These are phyloP conservation scores for Sebastes kiyomatsui DNA, from an alignment of 2,797 vertebrate species.

Conservation along the genomic window DNA sequence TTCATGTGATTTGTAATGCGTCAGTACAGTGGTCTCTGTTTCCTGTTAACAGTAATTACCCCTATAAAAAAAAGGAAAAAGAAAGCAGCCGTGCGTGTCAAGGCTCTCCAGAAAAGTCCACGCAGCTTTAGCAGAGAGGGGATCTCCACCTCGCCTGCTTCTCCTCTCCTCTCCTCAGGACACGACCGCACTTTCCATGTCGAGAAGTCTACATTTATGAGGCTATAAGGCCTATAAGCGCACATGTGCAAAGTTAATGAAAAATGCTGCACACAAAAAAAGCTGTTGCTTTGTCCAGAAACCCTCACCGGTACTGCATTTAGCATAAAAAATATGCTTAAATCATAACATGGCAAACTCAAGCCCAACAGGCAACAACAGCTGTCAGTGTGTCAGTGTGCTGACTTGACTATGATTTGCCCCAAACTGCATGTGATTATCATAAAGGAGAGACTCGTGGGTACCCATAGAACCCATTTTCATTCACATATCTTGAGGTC, in stretches of 20 bases:
- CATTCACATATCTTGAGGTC: no score
- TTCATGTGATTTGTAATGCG: slow-evolving; percentile 77
- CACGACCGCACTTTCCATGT: slow-evolving; percentile 45
- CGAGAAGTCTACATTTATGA: slow-evolving; percentile 17
- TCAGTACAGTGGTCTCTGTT: slow-evolving; percentile 78
- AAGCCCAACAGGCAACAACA: no score
- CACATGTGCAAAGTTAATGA: slow-evolving; percentile 1
- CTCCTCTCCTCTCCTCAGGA: slow-evolving; percentile 11
- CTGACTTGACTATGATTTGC: no score
- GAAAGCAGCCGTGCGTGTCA: slow-evolving; percentile 54
- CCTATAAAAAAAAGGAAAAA: slow-evolving; percentile 59
- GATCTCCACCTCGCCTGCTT: slow-evolving; percentile 1
- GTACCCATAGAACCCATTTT: no score
- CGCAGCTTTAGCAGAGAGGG: slow-evolving; percentile 28
- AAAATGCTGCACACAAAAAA: slow-evolving; percentile 10
- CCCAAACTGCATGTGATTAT: no score
- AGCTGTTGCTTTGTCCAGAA: background rate
- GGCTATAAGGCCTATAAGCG: background rate
- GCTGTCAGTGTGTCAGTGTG: no score
- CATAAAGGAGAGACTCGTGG: no score
- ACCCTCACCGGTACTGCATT: no score
- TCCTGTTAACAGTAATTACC: slow-evolving; percentile 81
- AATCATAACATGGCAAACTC: no score
- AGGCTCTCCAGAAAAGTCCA: slow-evolving; percentile 55
- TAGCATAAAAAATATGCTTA: no score